Base-by-base conservation (phyloP, 2,113 vertebrate genomes). In the Lagopus leucura region DNA sequence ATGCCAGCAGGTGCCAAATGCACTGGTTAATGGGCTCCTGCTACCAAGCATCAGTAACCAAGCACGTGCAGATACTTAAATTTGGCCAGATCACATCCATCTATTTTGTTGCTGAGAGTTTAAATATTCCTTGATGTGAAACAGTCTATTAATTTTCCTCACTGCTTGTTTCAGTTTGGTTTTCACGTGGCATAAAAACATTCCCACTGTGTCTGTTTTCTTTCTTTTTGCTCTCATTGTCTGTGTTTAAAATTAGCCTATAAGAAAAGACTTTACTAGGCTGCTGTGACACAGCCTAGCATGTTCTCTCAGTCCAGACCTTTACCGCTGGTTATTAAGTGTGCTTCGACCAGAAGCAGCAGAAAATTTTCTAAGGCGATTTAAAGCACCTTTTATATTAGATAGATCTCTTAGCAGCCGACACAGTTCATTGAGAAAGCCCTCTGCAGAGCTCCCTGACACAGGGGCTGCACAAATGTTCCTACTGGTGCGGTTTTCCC, bases 231-330 rank as follows among this genome's bases (percentile, higher is more conserved):
- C 74, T 45, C 70, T 47, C 30, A 2, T 79, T 58, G 72, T 43
- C 22, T 86, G 73, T 61, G 55, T 84, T 81, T 57, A 52, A 78
- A 90, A 63, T 9, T 16, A 92, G 74, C 74, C 81, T 60, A 38
- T 58, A 81, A 63, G 84, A 64, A 92, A 60, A 89, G 42, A 32
- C 40, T 74, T 69, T 93, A 70, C 92, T 82, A 89, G 82, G 69
- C 85, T 74, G 79, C 54, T 89, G 58, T 89, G 74, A 16, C 82
- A 48, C 80, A 63, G 83, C 76, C 61, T 48, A 42, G 34, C 3
- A 7, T 60, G 86, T 60, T 60, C 83, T 42, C 38, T 8, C 8
- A 45, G 77, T 61, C 89, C 66, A 25, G 70, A 86, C 66, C 81
- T 47, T 28, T 82, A 87, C 91, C 66, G 25, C 50, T 3, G 38